Evolutionary conservation across 1,140 invertebrate species (phyloP), one percentile per base, ranked within the genome.

Genomic region (Ceratina australensis): DNA sequence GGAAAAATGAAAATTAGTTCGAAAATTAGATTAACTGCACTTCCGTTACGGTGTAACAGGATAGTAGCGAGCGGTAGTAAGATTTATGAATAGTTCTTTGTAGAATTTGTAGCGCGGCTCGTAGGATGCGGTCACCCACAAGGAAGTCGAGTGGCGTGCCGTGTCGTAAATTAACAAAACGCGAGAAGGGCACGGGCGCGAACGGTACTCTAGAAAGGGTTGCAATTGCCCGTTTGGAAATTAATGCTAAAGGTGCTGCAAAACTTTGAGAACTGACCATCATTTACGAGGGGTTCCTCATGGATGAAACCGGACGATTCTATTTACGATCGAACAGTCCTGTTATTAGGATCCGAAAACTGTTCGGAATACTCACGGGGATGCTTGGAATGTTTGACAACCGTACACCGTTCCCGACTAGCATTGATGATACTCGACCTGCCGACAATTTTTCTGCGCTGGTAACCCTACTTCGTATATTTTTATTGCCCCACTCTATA

Each of bases 121-220:
- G 61, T 79, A 72, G 72, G 49, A 81, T 76, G 79, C 61, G 81
- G 81, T 83, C 72, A 81, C 49, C 76, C 81, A 79, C 73, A 80
- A 77, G 54, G n/a, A 0, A 50, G 64, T 80, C 68, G 54, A 75
- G 50, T 68, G 56, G 65, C 69, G 49, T 75, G 24, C 24, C 50
- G 28, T 50, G 56, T 66, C 81, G n/a, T 83, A 83, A 83, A 81
- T 85, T 83, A 78, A 72, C 52, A 52, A 79, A 77, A 80, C 49
- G 15, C 28, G 16, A 7, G 13, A 0, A 42, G 8, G 33, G 33
- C 8, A 42, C 2, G 33, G 28, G 28, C n/a, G n/a, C n/a, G n/a
- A n/a, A n/a, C n/a, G n/a, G n/a, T 33, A 16, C 42, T 22, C 20
- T 2, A 24, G 28, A 61, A 42, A 52, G 60, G 26, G 49, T 65